Evolutionary conservation across 2,797 vertebrate genomes (phyloP), one percentile per base, ranked within the genome.

Genomic region (Tragelaphus eurycerus): DNA sequence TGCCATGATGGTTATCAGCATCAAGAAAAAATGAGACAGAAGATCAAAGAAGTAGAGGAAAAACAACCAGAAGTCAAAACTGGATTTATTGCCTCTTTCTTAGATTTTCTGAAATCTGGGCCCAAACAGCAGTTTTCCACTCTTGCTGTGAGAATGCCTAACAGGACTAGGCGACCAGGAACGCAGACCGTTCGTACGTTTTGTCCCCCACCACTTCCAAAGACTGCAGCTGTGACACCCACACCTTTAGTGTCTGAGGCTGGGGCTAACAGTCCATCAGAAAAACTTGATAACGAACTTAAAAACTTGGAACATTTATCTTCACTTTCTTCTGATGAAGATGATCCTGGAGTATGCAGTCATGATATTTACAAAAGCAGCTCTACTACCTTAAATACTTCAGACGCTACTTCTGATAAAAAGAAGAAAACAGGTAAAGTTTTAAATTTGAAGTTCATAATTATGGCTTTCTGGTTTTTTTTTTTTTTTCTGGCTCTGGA

Each of bases 21-120:
- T 98, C 99, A 99, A 98, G 99, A 99, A 98, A 99, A 99, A 98
- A 99, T 99, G 98, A 99, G 99, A 96, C 99, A 99, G 98, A 99
- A 99, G 99, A 99, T 99, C 95, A 99, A 99, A 96, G 99, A 99
- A 98, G 99, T 99, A 50, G 99, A 99, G 97, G 99, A 99, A 98
- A 99, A 99, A 96, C 99, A 99, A 92, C 99, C 99, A 82, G 99
- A 99, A 98, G 99, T 99, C 96, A 99, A 99, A 99, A 99, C 99
- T 46, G 99, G 99, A 93, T 99, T 99, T 98, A 99, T 99, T 14
- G 99, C 99, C 81, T 99, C 99, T 96, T 99, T 99, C 98, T 99
- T 99, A 94, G 99, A 99, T 99, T 99, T 99, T 97, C 99, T 99
- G 17, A 99, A 99, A 98, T 99, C 99, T 83, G 99, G 99, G 64